Evolutionary conservation across 2,797 vertebrate genomes (phyloP).

Genomic region (Spondyliosoma cantharus): DNA sequence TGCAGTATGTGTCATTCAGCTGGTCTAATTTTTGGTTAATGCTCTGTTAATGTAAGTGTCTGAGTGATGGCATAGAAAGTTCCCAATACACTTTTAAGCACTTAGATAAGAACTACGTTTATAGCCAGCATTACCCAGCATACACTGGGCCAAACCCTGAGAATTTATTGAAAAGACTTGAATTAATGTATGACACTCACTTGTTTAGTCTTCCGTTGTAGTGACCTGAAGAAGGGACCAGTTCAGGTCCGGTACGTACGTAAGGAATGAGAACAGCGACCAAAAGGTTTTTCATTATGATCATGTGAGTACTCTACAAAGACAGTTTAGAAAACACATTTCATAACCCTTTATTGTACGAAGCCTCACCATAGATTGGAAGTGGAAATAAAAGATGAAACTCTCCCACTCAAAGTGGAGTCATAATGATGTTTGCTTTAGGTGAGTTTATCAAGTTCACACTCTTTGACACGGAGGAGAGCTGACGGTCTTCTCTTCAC

Average conservation of each 20-base stretch:
- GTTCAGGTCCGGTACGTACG: not conserved
- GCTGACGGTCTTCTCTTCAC: not conserved
- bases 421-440: not conserved
- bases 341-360: not conserved
- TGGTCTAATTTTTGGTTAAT: too few relatives aligned
- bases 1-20: too few relatives aligned
- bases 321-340: not conserved
- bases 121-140: too few relatives aligned
- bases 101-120: too few relatives aligned
- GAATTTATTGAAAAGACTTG: not conserved
- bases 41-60: too few relatives aligned
- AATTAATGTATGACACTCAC: not conserved
- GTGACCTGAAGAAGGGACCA: not conserved
- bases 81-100: too few relatives aligned
- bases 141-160: too few relatives aligned
- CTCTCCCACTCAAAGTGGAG: not conserved
- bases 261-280: not conserved
- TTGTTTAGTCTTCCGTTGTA: not conserved
- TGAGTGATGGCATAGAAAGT: too few relatives aligned
- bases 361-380: not conserved
- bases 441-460: conserved; percentile 4
- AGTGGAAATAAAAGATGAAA: not conserved
- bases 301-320: too few relatives aligned
- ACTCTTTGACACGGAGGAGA: not conserved
- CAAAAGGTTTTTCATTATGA: not conserved